A percentile compares a stretch with the other conserved stretches of the same genome.
Conservation (phyloP, 2,888 invertebrate genomes). For the Cataglyphis albicans region DNA sequence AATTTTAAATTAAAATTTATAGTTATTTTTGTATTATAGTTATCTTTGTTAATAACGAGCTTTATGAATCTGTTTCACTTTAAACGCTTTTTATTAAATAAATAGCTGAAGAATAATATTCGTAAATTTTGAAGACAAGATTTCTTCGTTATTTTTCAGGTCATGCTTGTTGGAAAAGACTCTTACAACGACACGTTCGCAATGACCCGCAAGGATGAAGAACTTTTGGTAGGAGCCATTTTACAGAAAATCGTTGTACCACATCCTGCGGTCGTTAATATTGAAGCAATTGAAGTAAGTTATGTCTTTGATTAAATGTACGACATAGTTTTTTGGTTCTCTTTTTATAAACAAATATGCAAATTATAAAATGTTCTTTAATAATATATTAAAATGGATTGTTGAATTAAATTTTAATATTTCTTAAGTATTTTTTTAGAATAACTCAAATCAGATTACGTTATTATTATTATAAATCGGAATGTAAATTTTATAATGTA, state of each 20-base stretch:
- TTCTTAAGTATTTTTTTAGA: neutral
- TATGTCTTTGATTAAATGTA: neutral
- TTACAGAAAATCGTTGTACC: slow-evolving; percentile 95
- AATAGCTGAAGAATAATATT: neutral
- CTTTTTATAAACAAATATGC: neutral
- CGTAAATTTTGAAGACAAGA: slow-evolving; percentile 1
- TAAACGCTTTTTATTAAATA: neutral
- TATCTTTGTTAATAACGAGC: neutral
- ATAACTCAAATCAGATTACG: neutral
- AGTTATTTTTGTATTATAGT: too few relatives aligned
- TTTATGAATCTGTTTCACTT: neutral
- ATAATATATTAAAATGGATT: neutral
- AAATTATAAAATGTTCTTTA: neutral
- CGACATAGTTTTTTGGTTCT: neutral
- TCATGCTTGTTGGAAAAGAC: slow-evolving; percentile 93
- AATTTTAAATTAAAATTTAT: neutral
- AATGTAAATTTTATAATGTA: neutral
- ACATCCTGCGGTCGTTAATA: slow-evolving; percentile 93
- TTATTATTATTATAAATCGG: neutral
- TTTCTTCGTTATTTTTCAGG: slow-evolving; percentile 84
- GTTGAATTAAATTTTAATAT: neutral
- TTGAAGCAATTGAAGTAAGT: slow-evolving; percentile 84
- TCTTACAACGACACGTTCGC: slow-evolving; percentile 95
- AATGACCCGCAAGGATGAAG: slow-evolving; percentile 94
- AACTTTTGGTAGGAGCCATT: slow-evolving; percentile 90